phyloP scores from a whole-genome alignment of 2,888 invertebrate genomes.

The Ophonus ardosiacus region DNA sequence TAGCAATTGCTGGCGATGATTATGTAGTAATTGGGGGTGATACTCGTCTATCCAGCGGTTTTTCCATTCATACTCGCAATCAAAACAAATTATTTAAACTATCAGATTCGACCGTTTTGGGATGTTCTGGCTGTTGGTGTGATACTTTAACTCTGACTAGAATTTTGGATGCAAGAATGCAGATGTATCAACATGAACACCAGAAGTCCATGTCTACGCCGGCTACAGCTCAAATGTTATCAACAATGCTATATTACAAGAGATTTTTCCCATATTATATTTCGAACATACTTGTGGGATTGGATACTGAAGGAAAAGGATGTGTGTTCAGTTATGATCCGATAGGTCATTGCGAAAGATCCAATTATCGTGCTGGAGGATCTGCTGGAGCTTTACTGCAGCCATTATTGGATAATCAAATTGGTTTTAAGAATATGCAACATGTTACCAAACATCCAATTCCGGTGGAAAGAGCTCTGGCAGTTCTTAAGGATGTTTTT shows the following conservation, averaged over 20 bases:
- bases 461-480: slow-evolving; percentile 88
- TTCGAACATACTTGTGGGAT: slow-evolving; percentile 94
- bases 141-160: slow-evolving; percentile 95
- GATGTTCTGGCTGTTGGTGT: slow-evolving; percentile 98
- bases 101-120: slow-evolving; percentile 91
- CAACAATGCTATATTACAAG: slow-evolving; percentile 96
- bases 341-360: slow-evolving; percentile 94
- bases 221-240: slow-evolving; percentile 96
- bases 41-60: slow-evolving; percentile 94
- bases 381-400: slow-evolving; percentile 94
- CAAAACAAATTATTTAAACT: slow-evolving; percentile 92
- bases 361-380: slow-evolving; percentile 92
- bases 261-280: slow-evolving; percentile 99
- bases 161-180: slow-evolving; percentile 90
- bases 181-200: slow-evolving; percentile 97
- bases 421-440: slow-evolving; percentile 93
- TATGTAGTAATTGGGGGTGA: slow-evolving; percentile 97
- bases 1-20: slow-evolving; percentile 97
- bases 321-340: slow-evolving; percentile 98
- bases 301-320: slow-evolving; percentile 95
- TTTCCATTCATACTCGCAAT: slow-evolving; percentile 91
- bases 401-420: slow-evolving; percentile 97
- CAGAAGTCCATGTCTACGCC: slow-evolving; percentile 94
- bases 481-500: slow-evolving; percentile 95
- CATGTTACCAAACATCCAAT: slow-evolving; percentile 82